Conservation (phyloP, 53 echinoderm and acorn worm species). For the Temnopleurus reevesii region DNA sequence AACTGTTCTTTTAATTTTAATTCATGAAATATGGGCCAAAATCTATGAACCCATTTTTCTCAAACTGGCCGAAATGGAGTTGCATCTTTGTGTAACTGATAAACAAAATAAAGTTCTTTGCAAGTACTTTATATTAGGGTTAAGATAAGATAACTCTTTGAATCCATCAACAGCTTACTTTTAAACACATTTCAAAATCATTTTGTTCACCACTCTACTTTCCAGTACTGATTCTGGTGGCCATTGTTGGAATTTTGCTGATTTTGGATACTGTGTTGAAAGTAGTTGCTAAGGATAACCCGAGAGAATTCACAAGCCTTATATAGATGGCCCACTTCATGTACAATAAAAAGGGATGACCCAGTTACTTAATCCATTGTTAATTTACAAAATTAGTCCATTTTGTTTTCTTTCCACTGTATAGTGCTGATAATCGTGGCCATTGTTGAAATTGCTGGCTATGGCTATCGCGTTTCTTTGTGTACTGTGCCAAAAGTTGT, state of each 20-base stretch:
- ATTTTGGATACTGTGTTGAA: conserved; percentile 35
- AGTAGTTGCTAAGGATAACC: conserved; percentile 48
- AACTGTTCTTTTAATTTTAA: too few species aligned
- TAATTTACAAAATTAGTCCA: too few species aligned
- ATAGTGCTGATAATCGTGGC: conserved; percentile 54
- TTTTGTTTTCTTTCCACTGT: not conserved
- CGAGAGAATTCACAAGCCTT: conserved; percentile 69
- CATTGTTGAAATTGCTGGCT: conserved; percentile 56
- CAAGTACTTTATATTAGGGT: too few species aligned
- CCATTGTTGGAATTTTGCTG: conserved; percentile 58
- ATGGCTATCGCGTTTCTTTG: conserved; percentile 20
- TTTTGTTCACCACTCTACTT: not conserved
- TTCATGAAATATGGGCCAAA: too few species aligned
- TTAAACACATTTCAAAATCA: too few species aligned
- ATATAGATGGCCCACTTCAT: conserved; percentile 86
- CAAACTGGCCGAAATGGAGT: too few species aligned
- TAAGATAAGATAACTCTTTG: too few species aligned
- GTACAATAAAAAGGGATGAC: conserved; percentile 89
- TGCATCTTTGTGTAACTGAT: too few species aligned
- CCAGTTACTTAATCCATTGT: too few species aligned
- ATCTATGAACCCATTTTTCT: too few species aligned
- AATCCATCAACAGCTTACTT: too few species aligned
- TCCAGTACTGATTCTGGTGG: conserved; percentile 53
- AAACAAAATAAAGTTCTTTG: too few species aligned
- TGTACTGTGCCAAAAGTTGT: not conserved